Evolutionary conservation across 2,113 vertebrate genomes (phyloP).

Genomic region (Callionymus lyra): DNA sequence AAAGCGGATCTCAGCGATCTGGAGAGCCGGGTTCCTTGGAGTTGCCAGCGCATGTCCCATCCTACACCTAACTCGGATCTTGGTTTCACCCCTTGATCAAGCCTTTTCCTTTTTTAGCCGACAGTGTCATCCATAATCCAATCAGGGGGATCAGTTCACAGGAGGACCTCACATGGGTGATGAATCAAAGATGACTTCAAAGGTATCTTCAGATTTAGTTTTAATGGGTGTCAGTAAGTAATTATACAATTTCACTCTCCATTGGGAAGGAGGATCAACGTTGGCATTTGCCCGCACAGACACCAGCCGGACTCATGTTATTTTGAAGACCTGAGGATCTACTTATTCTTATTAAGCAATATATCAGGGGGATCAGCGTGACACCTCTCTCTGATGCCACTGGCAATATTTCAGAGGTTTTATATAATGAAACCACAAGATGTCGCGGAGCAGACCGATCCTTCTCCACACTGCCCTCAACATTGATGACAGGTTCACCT

Average conservation of each 20-base stretch:
- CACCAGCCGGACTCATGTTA: background rate
- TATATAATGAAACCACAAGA: too few relatives aligned
- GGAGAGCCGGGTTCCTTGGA: conserved; percentile 52
- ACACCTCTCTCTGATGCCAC: too few relatives aligned
- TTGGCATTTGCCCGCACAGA: conserved; percentile 10
- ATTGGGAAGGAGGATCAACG: conserved; percentile 1
- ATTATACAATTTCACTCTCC: too few relatives aligned
- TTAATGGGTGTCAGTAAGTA: conserved; percentile 12
- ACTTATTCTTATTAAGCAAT: too few relatives aligned
- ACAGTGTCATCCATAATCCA: conserved; percentile 22
- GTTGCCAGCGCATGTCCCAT: conserved; percentile 34
- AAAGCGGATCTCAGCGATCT: conserved; percentile 54
- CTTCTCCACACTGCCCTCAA: too few relatives aligned
- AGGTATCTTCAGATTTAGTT: conserved; percentile 13
- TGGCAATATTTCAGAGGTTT: too few relatives aligned
- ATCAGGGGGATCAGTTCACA: conserved; percentile 30
- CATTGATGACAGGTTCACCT: too few relatives aligned
- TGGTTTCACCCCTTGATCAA: conserved; percentile 57
- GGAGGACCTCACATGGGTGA: conserved; percentile 25
- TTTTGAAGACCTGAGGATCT: too few relatives aligned
- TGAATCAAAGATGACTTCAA: conserved; percentile 43
- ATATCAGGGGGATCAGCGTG: too few relatives aligned
- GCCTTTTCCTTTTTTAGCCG: conserved; percentile 59
- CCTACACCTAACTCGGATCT: conserved; percentile 37
- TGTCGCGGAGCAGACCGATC: too few relatives aligned